These are phyloP conservation scores for Xenopus petersii DNA, from an alignment of 2,797 vertebrate species.

Conservation along the genomic window DNA sequence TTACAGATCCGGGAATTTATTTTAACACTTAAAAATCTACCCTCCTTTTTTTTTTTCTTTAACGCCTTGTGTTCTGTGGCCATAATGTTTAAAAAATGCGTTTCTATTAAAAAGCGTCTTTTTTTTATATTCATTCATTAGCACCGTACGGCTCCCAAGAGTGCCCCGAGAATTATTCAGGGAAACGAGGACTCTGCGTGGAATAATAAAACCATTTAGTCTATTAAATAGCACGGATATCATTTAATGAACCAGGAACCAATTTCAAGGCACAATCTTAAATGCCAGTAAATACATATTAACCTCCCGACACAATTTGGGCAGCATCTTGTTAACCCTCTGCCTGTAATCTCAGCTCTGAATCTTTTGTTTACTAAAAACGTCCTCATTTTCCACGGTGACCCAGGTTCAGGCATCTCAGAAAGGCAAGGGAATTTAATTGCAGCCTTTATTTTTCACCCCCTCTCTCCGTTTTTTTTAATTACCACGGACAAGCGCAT, in stretches of 20 bases:
- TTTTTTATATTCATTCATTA: slow-evolving; percentile 8
- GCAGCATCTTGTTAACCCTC: slow-evolving; percentile 26
- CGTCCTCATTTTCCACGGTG: slow-evolving; percentile 13
- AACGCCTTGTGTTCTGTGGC: background rate
- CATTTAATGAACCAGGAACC: slow-evolving; percentile 43
- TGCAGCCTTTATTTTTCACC: slow-evolving; percentile 8
- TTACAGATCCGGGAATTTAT: background rate
- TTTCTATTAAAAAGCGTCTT: background rate
- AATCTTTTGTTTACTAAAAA: background rate
- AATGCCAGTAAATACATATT: slow-evolving; percentile 34
- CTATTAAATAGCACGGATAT: slow-evolving; percentile 38
- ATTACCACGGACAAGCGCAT: slow-evolving; percentile 39
- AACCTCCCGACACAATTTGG: slow-evolving; percentile 14
- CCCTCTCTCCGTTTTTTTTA: slow-evolving; percentile 16
- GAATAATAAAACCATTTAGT: slow-evolving; percentile 39
- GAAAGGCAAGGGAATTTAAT: slow-evolving; percentile 60
- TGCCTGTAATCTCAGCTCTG: background rate
- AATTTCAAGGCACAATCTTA: slow-evolving; percentile 15
- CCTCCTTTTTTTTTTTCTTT: background rate
- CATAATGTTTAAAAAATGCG: background rate
- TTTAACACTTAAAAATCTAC: background rate
- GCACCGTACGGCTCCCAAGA: slow-evolving; percentile 8
- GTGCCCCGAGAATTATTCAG: slow-evolving; percentile 16
- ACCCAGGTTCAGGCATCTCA: slow-evolving; percentile 39
- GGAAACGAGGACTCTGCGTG: slow-evolving; percentile 6